Evolutionary conservation across 2,888 invertebrate genomes (phyloP).

Genomic region (Acholoe squamosa): DNA sequence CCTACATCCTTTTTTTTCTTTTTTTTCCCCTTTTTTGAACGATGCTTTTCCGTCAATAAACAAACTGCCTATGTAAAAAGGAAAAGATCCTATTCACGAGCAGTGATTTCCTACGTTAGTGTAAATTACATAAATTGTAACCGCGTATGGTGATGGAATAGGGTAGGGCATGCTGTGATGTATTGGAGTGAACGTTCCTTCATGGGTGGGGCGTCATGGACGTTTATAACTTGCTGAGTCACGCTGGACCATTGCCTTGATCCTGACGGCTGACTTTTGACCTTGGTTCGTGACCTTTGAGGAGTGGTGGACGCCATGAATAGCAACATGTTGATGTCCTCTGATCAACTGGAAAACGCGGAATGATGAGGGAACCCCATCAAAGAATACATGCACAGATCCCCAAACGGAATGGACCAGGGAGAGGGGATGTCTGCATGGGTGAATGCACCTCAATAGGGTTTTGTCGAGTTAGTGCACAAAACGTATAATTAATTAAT

Average conservation of each 20-base stretch:
- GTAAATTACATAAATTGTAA: too few relatives aligned
- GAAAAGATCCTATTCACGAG: too few relatives aligned
- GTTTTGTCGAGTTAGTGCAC: too few relatives aligned
- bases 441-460: background rate
- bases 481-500: too few relatives aligned
- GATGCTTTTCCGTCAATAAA: too few relatives aligned
- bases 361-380: background rate
- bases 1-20: too few relatives aligned
- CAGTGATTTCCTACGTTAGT: too few relatives aligned
- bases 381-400: background rate
- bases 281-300: slow-evolving; percentile 23
- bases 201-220: background rate
- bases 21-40: too few relatives aligned
- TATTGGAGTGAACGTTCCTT: background rate
- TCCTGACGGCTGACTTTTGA: slow-evolving; percentile 20
- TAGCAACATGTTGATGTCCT: slow-evolving; percentile 18
- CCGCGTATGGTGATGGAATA: too few relatives aligned
- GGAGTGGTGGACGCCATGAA: background rate
- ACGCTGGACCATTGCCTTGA: slow-evolving; percentile 12
- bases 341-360: slow-evolving; percentile 21
- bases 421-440: background rate
- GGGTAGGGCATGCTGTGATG: background rate
- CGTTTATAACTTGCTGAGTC: slow-evolving; percentile 47
- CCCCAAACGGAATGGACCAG: slow-evolving; percentile 19
- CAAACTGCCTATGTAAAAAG: too few relatives aligned